Conservation (phyloP, 2,888 invertebrate species). For the Eulithis prunata region DNA sequence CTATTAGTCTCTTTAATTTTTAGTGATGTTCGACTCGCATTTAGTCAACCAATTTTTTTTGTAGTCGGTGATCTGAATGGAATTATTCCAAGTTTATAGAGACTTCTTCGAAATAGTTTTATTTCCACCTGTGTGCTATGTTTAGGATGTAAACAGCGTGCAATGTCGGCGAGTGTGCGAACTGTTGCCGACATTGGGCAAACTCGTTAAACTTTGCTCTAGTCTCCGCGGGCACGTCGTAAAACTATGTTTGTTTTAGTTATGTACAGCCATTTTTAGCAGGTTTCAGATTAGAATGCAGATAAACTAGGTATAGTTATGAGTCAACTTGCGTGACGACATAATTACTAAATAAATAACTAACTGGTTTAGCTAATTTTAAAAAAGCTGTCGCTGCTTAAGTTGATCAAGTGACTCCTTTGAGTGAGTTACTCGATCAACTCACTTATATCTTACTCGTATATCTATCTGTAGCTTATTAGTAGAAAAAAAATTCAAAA, state of each 20-base stretch:
- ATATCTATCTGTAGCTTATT: too few relatives aligned
- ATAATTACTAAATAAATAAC: neutral
- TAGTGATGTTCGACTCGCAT: too few relatives aligned
- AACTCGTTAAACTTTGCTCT: conserved; percentile 4
- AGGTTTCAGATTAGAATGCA: conserved; percentile 1
- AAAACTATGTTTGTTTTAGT: conserved; percentile 17
- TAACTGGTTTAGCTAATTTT: neutral
- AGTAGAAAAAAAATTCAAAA: too few relatives aligned
- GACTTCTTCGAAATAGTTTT: neutral
- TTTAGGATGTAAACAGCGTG: neutral
- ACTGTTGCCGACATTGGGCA: conserved; percentile 7
- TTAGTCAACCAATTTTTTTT: too few relatives aligned
- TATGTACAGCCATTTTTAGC: conserved; percentile 9
- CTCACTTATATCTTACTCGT: too few relatives aligned
- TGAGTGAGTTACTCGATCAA: too few relatives aligned
- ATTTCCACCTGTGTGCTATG: neutral
- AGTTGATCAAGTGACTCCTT: too few relatives aligned
- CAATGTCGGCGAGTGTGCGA: conserved; percentile 6
- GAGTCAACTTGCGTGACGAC: neutral
- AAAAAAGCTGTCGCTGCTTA: neutral
- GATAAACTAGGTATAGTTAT: neutral
- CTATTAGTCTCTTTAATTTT: too few relatives aligned
- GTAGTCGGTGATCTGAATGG: too few relatives aligned
- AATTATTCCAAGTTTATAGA: too few relatives aligned
- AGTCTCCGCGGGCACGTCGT: neutral